A percentile compares a stretch with the other conserved stretches of the same genome.
These are phyloP conservation scores for Orthosia gracilis DNA, from an alignment of 2,888 invertebrate species.

Conservation along the genomic window DNA sequence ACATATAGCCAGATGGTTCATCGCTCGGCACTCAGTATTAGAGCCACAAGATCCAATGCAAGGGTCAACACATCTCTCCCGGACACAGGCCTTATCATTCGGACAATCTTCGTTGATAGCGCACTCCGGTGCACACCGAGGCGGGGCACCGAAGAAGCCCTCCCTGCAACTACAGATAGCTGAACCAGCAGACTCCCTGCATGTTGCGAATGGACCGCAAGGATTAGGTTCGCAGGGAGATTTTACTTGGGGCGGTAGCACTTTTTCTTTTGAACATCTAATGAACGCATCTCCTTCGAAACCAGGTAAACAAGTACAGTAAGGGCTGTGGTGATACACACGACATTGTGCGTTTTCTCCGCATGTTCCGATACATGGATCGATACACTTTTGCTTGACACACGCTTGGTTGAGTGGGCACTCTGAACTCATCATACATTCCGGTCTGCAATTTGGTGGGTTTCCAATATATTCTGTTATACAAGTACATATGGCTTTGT, in stretches of 20 bases:
- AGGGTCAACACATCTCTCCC: slow-evolving; percentile 94
- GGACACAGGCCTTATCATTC: slow-evolving; percentile 93
- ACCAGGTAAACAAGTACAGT: slow-evolving; percentile 93
- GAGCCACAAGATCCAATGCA: slow-evolving; percentile 94
- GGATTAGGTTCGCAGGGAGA: slow-evolving; percentile 92
- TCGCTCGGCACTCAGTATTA: slow-evolving; percentile 93
- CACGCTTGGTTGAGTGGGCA: slow-evolving; percentile 95
- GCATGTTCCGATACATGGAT: slow-evolving; percentile 95
- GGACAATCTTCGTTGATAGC: slow-evolving; percentile 94
- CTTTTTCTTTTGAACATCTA: slow-evolving; percentile 83
- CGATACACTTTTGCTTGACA: slow-evolving; percentile 94
- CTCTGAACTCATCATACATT: slow-evolving; percentile 95
- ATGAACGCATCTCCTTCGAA: slow-evolving; percentile 95
- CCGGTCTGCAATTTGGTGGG: slow-evolving; percentile 95
- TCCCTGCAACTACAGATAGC: slow-evolving; percentile 92
- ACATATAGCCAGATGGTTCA: slow-evolving; percentile 95
- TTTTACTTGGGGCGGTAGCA: slow-evolving; percentile 90
- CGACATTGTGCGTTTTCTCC: slow-evolving; percentile 93
- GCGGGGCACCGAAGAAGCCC: slow-evolving; percentile 93
- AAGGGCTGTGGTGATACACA: slow-evolving; percentile 93
- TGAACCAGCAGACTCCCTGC: slow-evolving; percentile 89
- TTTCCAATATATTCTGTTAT: slow-evolving; percentile 93
- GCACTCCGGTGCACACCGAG: slow-evolving; percentile 95
- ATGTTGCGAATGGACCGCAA: slow-evolving; percentile 93
- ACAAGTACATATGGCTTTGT: slow-evolving; percentile 94